Evolutionary conservation across 2,888 invertebrate genomes (phyloP).

Genomic region (Eupeodes luniger): DNA sequence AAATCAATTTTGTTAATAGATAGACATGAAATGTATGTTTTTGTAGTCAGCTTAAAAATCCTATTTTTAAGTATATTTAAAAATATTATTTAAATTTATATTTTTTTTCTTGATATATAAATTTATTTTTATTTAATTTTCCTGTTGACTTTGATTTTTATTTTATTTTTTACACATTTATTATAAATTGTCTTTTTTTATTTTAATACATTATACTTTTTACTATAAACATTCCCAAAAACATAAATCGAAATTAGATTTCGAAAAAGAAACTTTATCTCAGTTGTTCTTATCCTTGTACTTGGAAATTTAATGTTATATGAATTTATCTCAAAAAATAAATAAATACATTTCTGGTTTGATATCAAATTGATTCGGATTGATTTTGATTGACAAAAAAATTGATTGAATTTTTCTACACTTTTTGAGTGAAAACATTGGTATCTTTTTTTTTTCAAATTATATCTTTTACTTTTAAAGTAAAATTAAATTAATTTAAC

Average conservation of each 20-base stretch:
- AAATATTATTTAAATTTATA: constrained; percentile 22
- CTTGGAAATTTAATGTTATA: constrained; percentile 43
- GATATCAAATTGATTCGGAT: constrained; percentile 26
- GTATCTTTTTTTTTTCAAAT: constrained; percentile 7
- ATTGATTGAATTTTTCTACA: neutral
- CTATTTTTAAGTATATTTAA: constrained; percentile 35
- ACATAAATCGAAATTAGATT: constrained; percentile 18
- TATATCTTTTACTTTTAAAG: neutral
- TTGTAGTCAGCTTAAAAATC: constrained; percentile 67
- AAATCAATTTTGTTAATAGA: constrained; percentile 58
- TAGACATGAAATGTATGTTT: constrained; percentile 54
- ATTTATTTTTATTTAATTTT: constrained; percentile 64
- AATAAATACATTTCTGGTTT: neutral
- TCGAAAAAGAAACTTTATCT: constrained; percentile 58
- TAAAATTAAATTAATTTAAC: neutral
- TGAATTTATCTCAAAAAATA: constrained; percentile 3
- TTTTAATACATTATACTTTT: constrained; percentile 18
- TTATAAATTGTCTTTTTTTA: constrained; percentile 31
- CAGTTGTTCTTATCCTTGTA: constrained; percentile 75
- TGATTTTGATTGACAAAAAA: neutral
- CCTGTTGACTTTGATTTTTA: constrained; percentile 50
- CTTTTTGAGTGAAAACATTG: neutral
- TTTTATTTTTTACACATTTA: constrained; percentile 37
- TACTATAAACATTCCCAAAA: constrained; percentile 6
- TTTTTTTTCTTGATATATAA: constrained; percentile 14